These are phyloP conservation scores for Riparia riparia DNA, from an alignment of 2,113 vertebrate species.

Conservation along the genomic window DNA sequence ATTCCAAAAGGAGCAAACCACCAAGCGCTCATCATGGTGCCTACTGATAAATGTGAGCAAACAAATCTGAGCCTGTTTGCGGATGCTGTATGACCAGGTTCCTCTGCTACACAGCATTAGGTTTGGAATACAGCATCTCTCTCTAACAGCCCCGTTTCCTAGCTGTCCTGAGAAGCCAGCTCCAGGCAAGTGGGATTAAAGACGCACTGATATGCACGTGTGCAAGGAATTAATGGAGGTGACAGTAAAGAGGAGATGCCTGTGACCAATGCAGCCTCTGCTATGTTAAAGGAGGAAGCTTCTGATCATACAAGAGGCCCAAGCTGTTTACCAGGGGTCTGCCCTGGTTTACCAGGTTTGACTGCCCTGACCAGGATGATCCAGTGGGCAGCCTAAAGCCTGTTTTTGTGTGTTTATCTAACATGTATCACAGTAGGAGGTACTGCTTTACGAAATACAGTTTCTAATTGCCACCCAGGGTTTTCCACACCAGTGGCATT, in stretches of 20 bases:
- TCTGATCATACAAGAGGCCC: not conserved
- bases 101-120: not conserved
- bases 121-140: not conserved
- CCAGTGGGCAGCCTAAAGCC: not conserved
- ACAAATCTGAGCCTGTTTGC: not conserved
- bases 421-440: not conserved
- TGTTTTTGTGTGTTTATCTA: not conserved
- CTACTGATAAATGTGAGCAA: not conserved
- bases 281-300: not conserved
- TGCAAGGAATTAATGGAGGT: not conserved
- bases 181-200: not conserved
- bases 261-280: not conserved
- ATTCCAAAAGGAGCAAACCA: not conserved
- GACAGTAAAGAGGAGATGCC: not conserved
- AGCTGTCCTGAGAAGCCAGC: not conserved
- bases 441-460: not conserved
- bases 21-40: not conserved
- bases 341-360: not conserved
- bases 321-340: not conserved
- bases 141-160: not conserved
- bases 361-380: not conserved
- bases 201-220: accelerated
- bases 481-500: not conserved
- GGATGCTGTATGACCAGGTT: not conserved
- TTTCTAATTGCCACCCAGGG: not conserved